phyloP scores from a whole-genome alignment of 2,113 vertebrate species.

The Benitochromis conjunctus region DNA sequence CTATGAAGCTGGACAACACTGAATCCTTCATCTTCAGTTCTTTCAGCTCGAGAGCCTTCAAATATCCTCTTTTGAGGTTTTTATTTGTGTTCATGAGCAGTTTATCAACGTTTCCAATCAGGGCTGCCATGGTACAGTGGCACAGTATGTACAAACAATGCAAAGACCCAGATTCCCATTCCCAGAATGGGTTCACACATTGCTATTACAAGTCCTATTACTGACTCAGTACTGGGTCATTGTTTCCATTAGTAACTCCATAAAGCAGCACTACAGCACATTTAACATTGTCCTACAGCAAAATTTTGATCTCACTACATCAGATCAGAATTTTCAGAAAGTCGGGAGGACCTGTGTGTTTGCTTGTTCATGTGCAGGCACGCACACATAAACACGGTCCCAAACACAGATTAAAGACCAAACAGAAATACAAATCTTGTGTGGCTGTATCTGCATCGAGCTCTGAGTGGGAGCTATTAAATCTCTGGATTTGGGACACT shows the following conservation, averaged over 20 bases:
- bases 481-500: constrained; percentile 44
- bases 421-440: constrained; percentile 27
- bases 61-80: neutral
- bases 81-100: neutral
- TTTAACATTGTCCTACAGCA: neutral
- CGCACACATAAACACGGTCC: neutral
- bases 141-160: neutral
- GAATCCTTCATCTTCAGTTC: neutral
- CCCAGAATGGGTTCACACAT: neutral
- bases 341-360: neutral
- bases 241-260: neutral
- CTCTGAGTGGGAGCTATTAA: constrained; percentile 28
- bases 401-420: constrained; percentile 21
- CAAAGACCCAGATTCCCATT: neutral
- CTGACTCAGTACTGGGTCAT: neutral
- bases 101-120: neutral
- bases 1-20: neutral
- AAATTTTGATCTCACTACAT: neutral
- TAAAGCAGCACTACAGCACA: neutral
- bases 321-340: neutral
- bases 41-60: neutral
- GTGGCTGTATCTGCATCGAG: neutral
- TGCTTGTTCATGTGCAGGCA: neutral
- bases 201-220: neutral
- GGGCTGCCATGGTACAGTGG: neutral